phyloP scores from a whole-genome alignment of 1,140 invertebrate genomes.

The Pachypeltis micranthus region DNA sequence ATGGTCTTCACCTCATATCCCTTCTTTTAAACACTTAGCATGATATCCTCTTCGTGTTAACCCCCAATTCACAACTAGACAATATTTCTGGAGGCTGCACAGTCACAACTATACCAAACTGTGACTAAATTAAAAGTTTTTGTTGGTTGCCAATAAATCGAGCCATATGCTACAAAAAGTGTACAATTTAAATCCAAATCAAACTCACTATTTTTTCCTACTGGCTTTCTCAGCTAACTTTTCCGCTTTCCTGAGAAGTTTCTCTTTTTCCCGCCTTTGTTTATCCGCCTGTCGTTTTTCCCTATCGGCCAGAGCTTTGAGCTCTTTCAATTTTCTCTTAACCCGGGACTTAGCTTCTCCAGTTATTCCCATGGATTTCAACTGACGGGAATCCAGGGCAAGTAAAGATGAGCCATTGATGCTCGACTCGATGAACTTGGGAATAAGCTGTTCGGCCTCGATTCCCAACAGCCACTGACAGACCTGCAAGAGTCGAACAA shows the following conservation, averaged over 20 bases:
- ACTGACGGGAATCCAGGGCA: constrained; percentile 70
- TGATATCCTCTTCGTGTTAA: no score
- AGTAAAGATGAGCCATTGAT: constrained; percentile 72
- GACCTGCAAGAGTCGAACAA: constrained; percentile 59
- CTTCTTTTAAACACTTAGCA: no score
- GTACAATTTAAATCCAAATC: constrained; percentile 3
- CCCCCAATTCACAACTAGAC: no score
- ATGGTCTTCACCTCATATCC: no score
- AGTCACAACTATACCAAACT: no score
- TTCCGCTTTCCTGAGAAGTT: constrained; percentile 63
- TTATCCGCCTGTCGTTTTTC: constrained; percentile 59
- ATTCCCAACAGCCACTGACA: constrained; percentile 75
- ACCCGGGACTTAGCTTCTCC: constrained; percentile 69
- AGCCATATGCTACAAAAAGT: no score
- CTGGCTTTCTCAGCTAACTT: constrained; percentile 56
- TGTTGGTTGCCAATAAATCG: no score
- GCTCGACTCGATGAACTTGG: constrained; percentile 68
- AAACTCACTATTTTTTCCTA: constrained; percentile 26
- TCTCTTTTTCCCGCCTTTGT: constrained; percentile 64
- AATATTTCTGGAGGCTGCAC: no score
- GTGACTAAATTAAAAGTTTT: no score
- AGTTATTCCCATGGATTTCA: constrained; percentile 70
- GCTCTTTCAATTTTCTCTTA: constrained; percentile 80
- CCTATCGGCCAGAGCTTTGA: constrained; percentile 60
- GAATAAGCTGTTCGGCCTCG: constrained; percentile 68